These are phyloP conservation scores for Troides helena DNA, from an alignment of 2,888 invertebrate genomes.

Conservation along the genomic window DNA sequence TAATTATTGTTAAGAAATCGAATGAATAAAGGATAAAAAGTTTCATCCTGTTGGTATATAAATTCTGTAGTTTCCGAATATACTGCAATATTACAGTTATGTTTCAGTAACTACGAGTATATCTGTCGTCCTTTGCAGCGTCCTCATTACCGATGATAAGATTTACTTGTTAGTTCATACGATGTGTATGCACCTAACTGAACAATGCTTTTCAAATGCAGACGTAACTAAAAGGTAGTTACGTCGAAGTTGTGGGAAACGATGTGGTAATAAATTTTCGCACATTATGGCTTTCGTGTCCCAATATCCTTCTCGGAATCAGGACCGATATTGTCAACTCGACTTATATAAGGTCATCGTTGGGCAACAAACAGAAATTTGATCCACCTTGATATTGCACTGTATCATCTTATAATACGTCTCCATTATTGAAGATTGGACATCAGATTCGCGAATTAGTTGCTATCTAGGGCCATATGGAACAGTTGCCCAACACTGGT, in stretches of 20 bases:
- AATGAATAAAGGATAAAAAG: too few relatives aligned
- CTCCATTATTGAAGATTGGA: too few relatives aligned
- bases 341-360: conserved; percentile 19
- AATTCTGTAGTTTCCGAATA: not conserved
- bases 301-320: conserved; percentile 33
- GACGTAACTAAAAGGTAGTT: not conserved
- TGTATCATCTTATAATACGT: not conserved
- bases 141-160: not conserved
- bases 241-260: conserved; percentile 4
- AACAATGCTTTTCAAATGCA: conserved; percentile 3
- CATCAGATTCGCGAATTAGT: too few relatives aligned
- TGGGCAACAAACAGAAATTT: not conserved
- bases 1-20: too few relatives aligned
- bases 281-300: conserved; percentile 8
- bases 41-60: not conserved
- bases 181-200: not conserved
- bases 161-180: not conserved
- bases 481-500: too few relatives aligned
- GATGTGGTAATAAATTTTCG: not conserved
- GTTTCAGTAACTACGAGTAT: not conserved
- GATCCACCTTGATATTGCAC: not conserved
- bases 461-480: too few relatives aligned
- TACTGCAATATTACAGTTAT: not conserved
- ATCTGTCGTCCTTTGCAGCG: not conserved
- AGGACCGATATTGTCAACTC: conserved; percentile 14